Percentiles rank a stretch among this genome's conserved stretches.
These are phyloP conservation scores for Gopherus flavomarginatus DNA, from an alignment of 2,113 vertebrate genomes.

Conservation along the genomic window DNA sequence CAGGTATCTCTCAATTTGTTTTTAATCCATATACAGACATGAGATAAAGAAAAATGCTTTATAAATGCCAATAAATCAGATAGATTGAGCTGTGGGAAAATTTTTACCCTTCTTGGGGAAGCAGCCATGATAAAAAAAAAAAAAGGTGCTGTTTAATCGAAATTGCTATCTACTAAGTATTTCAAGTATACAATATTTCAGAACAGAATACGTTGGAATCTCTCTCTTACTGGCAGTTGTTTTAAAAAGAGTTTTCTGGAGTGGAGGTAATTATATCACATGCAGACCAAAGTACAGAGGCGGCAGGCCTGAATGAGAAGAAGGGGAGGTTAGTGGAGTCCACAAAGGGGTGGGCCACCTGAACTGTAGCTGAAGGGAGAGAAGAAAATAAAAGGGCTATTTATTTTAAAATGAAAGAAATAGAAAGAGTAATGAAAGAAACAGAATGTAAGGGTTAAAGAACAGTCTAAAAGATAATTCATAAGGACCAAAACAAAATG, in stretches of 20 bases:
- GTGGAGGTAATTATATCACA: too few relatives aligned
- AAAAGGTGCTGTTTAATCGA: not conserved
- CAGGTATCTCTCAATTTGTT: not conserved
- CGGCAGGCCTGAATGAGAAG: too few relatives aligned
- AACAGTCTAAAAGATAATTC: not conserved
- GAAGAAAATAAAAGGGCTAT: too few relatives aligned
- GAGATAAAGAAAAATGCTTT: not conserved
- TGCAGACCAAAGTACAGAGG: too few relatives aligned
- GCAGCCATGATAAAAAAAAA: not conserved
- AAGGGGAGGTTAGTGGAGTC: too few relatives aligned
- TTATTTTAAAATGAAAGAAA: not conserved
- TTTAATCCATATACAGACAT: not conserved
- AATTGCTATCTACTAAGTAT: not conserved
- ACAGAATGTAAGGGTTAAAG: not conserved
- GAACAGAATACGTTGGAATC: not conserved
- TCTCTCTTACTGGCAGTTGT: not conserved
- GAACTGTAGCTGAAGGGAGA: too few relatives aligned
- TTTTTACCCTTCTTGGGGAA: not conserved
- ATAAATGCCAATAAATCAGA: not conserved
- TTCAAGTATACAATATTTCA: not conserved
- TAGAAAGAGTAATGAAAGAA: not conserved
- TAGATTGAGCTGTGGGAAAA: not conserved
- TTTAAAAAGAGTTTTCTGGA: not conserved
- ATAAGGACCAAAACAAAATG: not conserved
- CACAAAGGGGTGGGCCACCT: too few relatives aligned